Conservation (phyloP, 2,797 vertebrate genomes). For the Thripadectes ignobilis region DNA sequence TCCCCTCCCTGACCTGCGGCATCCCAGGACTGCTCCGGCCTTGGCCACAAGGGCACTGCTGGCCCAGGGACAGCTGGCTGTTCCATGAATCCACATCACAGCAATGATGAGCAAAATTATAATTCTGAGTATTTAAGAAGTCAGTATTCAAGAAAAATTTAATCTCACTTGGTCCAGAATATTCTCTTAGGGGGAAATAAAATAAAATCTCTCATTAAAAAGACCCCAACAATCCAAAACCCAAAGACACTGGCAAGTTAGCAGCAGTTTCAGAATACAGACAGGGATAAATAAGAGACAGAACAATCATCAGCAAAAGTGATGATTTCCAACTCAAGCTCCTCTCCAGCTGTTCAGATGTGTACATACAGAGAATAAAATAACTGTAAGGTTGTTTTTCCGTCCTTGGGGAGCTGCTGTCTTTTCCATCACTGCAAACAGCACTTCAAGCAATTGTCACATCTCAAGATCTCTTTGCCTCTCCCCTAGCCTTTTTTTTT, state of each 20-base stretch:
- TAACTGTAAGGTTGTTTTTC: constrained; percentile 5
- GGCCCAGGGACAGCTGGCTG: not conserved
- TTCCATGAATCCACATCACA: not conserved
- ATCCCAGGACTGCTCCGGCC: not conserved
- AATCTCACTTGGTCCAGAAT: not conserved
- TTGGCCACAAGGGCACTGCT: not conserved
- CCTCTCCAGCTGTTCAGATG: constrained; percentile 12
- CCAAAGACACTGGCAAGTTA: not conserved
- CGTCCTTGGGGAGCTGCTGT: constrained; percentile 54
- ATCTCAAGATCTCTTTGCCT: not conserved
- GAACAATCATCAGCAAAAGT: constrained; percentile 28
- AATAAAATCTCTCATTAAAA: not conserved
- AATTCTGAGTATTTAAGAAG: not conserved
- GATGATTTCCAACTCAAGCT: constrained; percentile 25
- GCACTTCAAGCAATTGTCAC: constrained; percentile 44
- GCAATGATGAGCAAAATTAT: not conserved
- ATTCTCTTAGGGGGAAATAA: accelerated
- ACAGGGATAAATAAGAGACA: not conserved
- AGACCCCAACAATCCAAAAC: not conserved
- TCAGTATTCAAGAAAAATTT: not conserved
- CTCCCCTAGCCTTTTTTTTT: not conserved
- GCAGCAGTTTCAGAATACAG: not conserved
- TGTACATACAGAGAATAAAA: constrained; percentile 38
- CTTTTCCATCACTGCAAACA: constrained; percentile 62
- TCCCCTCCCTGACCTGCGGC: not conserved